phyloP scores from a whole-genome alignment of 2,888 invertebrate species.

The Gordius sp. region DNA sequence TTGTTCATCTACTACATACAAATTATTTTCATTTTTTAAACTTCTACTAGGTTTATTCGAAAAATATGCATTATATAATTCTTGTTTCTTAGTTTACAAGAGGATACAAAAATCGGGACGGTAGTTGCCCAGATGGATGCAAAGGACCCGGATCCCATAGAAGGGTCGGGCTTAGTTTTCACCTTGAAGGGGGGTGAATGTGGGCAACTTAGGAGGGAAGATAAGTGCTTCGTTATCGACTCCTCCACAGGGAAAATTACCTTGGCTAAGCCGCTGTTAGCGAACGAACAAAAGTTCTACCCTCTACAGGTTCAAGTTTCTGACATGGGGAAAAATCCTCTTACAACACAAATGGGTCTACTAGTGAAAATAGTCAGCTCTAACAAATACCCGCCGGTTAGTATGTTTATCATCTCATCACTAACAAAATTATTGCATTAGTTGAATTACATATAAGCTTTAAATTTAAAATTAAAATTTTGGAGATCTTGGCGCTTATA shows the following conservation, averaged over 20 bases:
- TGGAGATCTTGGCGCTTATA: too few relatives aligned
- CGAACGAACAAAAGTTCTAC: background rate
- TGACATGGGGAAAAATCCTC: background rate
- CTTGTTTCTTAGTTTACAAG: background rate
- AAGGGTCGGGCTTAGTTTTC: background rate
- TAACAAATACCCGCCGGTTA: constrained; percentile 5
- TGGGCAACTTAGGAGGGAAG: background rate
- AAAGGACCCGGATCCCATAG: background rate
- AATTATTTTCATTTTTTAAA: too few relatives aligned
- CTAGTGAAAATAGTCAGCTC: background rate
- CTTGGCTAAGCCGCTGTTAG: background rate
- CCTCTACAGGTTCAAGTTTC: background rate
- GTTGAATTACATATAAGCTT: too few relatives aligned
- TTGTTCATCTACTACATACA: too few relatives aligned
- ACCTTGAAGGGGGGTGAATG: constrained; percentile 2
- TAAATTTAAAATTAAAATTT: background rate
- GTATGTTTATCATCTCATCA: background rate
- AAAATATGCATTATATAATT: background rate
- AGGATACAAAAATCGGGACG: background rate
- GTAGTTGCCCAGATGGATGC: background rate
- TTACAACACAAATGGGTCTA: background rate
- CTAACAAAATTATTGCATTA: background rate
- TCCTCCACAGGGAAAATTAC: background rate
- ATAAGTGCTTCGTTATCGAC: background rate
- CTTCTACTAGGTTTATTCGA: background rate